Percentiles rank a stretch among this genome's conserved stretches.
Conservation (phyloP, 2,113 vertebrate genomes). For the Heterochromis multidens region DNA sequence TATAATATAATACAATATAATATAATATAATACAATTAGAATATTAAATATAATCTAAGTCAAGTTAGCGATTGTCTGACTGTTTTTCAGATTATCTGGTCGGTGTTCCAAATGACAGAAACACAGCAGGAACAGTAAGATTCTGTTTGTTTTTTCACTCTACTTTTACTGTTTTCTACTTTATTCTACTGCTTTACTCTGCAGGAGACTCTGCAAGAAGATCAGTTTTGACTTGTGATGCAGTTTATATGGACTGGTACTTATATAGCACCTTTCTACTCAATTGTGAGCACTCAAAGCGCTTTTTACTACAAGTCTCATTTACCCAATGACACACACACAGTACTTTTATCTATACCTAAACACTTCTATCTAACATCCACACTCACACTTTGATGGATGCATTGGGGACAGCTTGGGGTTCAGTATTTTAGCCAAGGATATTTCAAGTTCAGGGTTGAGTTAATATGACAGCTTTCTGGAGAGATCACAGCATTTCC, state of each 20-base stretch:
- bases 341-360: too few species aligned
- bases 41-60: too few species aligned
- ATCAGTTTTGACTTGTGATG: not conserved
- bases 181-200: not conserved
- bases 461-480: too few species aligned
- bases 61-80: not conserved
- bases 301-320: not conserved
- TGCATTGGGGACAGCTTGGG: too few species aligned
- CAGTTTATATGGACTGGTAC: not conserved
- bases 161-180: not conserved
- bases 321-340: too few species aligned
- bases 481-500: too few species aligned
- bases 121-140: slow-evolving; percentile 26
- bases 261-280: not conserved
- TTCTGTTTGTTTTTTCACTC: not conserved
- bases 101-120: slow-evolving; percentile 20
- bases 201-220: too few species aligned
- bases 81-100: slow-evolving; percentile 20
- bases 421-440: too few species aligned
- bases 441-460: too few species aligned
- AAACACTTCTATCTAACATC: too few species aligned
- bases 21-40: not conserved
- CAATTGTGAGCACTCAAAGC: not conserved
- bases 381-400: too few species aligned
- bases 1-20: not conserved